Percentiles rank a stretch among this genome's conserved stretches.
These are phyloP conservation scores for Oncorhynchus tshawytscha DNA, from an alignment of 2,113 vertebrate genomes.

Conservation along the genomic window DNA sequence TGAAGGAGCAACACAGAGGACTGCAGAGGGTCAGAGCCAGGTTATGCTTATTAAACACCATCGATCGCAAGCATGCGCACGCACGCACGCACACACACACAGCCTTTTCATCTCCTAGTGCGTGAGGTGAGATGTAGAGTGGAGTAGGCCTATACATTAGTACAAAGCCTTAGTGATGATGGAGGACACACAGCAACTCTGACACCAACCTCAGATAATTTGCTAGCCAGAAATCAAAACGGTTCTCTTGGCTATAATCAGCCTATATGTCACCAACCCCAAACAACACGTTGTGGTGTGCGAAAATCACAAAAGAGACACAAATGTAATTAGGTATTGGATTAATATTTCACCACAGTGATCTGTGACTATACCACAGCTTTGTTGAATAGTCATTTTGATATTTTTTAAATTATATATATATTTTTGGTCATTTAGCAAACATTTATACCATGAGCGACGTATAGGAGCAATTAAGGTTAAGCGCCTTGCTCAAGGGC, in stretches of 20 bases:
- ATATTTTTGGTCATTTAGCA: too few relatives aligned
- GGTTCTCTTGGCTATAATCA: background rate
- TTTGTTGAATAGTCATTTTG: background rate
- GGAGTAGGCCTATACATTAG: background rate
- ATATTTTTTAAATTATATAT: too few relatives aligned
- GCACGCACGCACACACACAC: background rate
- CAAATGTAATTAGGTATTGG: background rate
- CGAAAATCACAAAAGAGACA: background rate
- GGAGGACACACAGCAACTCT: background rate
- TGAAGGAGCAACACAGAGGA: constrained; percentile 24
- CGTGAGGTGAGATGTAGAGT: background rate
- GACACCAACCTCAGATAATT: background rate
- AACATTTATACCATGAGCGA: too few relatives aligned
- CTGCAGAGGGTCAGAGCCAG: background rate
- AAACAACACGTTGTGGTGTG: background rate
- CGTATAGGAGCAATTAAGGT: too few relatives aligned
- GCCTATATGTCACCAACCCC: background rate
- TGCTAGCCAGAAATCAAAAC: background rate
- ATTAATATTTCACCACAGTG: background rate
- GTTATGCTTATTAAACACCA: constrained; percentile 44
- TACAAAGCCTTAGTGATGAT: background rate
- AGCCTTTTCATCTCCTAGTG: constrained; percentile 12
- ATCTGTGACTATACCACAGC: background rate
- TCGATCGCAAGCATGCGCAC: constrained; percentile 18
- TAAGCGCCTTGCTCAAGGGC: too few relatives aligned